Evolutionary conservation across 2,797 vertebrate genomes (phyloP), one percentile per base, ranked within the genome.

Genomic region (Esox lucius): DNA sequence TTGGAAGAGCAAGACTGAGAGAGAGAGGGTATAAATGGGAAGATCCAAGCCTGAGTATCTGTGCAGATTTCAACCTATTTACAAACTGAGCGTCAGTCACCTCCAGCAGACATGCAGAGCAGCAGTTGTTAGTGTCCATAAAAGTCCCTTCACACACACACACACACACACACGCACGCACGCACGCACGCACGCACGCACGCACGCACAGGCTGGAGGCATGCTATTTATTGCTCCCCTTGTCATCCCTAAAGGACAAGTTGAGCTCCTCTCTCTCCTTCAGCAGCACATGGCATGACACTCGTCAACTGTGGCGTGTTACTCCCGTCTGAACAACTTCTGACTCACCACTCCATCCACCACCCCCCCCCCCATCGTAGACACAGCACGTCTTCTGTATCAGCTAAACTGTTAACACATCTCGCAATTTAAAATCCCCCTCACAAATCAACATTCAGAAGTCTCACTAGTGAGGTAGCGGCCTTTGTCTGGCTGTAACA

Each of bases 191-290:
- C 53, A 86, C 90, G 85, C 91, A 28, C 4, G 28, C 53, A 86
- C 90, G 85, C 91, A 28, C 4, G 28, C 4, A 28, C 53, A 86
- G 90, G 85, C 91, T 94, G 93, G 85, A 77, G 68, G 77, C 77
- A 79, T 79, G 89, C 90, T 94, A 93, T 94, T 93, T 93, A 82
- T 85, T 89, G 90, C 86, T 86, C 83, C 87, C 78, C 90, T 91
- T 91, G 89, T 93, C 88, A 88, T 91, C 73, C 86, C 87, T 79
- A 91, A 92, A 92, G 87, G 87, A 90, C 88, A 86, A 85, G 83
- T 83, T 90, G 90, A 91, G 88, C 90, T 83, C 75, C 84, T 74
- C 78, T 90, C 84, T 78, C 78, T 90, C 85, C 85, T 89, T 89
- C 88, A 88, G 80, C 79, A 87, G 83, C 90, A 90, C 91, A 87